Base-by-base conservation (phyloP, 2,797 vertebrate genomes). In the Girardinus metallicus region DNA sequence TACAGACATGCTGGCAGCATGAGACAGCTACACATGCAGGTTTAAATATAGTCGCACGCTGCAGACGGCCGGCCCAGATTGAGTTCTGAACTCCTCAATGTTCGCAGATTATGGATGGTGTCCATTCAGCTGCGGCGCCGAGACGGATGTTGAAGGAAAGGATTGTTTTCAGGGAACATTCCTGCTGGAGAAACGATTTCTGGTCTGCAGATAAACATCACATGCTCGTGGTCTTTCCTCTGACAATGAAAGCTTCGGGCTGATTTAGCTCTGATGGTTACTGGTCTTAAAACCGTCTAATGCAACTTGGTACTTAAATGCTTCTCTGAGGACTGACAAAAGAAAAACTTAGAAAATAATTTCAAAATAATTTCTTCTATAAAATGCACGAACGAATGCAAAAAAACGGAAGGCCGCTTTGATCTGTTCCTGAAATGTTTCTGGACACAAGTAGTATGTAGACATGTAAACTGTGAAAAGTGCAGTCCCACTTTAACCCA, bases 21-120 rank as follows among this genome's bases (percentile, higher is more conserved):
- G 91, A 91, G 86, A 90, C 91, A 85, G 89, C 87, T 80, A 89
- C 89, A 89, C 93, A 92, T 94, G 93, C 93, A 90, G 77, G 79
- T 86, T 92, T 91, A 90, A 91, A 92, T 90, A 89, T 80, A 87
- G 53, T 77, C 90, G 85, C 82, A 88, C 88, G 86, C 88, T 87
- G 87, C 88, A 87, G 75, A 81, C 49, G 79, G 80, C 76, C 85
- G 73, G 73, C 81, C 76, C 51, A 53, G 39, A 60, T 41, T 16
- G 6, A 71, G 43, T 43, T 80, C 53, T 79, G 76, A 39, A 73
- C 73, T 75, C 21, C 36, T 62, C 15, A 80, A 16, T 57, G 74
- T 71, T 75, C 8, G 36, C 73, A 82, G 66, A 51, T 81, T 72
- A 49, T 46, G 39, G 73, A 77, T 71, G 23, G 12, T 57, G 70